phyloP scores from a whole-genome alignment of 2,113 vertebrate species.

The Puffinus mauretanicus region DNA sequence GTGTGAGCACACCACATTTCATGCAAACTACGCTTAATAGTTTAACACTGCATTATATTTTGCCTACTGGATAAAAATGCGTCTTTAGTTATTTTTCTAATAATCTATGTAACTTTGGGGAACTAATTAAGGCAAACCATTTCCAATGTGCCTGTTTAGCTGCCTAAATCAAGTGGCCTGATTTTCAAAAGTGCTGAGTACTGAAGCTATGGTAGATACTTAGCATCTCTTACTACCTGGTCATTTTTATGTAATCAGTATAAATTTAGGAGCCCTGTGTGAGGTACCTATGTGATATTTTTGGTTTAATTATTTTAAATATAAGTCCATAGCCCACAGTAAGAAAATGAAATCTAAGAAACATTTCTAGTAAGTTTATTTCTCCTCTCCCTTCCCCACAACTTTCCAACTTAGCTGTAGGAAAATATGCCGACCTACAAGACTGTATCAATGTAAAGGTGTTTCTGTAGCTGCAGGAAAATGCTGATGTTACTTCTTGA shows the following conservation, averaged over 20 bases:
- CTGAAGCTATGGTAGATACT: background rate
- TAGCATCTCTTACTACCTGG: background rate
- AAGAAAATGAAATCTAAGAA: background rate
- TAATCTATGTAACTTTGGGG: constrained; percentile 50
- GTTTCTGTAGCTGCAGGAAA: constrained; percentile 5
- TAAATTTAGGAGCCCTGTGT: background rate
- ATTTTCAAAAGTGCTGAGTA: constrained; percentile 25
- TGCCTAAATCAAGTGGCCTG: background rate
- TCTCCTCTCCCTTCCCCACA: background rate
- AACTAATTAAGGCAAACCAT: constrained; percentile 35
- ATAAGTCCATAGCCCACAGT: background rate
- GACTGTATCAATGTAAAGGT: background rate
- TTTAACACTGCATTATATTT: constrained; percentile 45
- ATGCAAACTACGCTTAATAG: background rate
- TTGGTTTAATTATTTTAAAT: background rate
- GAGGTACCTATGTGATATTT: background rate
- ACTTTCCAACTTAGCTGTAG: background rate
- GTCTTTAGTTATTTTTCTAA: constrained; percentile 57
- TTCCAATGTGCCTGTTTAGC: background rate
- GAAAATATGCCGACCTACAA: background rate
- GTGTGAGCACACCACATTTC: background rate
- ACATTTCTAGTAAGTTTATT: background rate
- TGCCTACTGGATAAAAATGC: constrained; percentile 35
- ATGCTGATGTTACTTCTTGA: background rate
- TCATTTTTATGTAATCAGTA: background rate